Evolutionary conservation across 2,113 vertebrate genomes (phyloP).

Genomic region (Pithys albifrons): DNA sequence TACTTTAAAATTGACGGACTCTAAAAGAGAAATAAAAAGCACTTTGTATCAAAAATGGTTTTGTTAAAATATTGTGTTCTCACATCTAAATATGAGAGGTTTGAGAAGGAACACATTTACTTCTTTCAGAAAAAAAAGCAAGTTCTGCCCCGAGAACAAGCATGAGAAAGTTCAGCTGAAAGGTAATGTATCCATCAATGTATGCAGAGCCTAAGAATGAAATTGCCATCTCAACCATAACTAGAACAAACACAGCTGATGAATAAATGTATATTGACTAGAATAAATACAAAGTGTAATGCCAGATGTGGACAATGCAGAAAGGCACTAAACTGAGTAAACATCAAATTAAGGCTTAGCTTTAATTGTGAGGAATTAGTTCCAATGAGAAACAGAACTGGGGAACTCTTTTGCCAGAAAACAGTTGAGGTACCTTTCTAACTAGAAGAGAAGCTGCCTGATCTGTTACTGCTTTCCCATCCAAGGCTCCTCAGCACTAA

Average conservation of each 20-base stretch:
- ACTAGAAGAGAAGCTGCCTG: background rate
- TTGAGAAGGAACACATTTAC: background rate
- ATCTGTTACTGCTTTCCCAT: background rate
- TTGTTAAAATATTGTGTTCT: background rate
- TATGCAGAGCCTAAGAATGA: background rate
- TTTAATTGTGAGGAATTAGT: background rate
- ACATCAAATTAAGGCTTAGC: background rate
- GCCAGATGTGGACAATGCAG: background rate
- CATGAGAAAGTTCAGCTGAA: background rate
- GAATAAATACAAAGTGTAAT: conserved; percentile 1
- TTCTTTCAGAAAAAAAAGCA: background rate
- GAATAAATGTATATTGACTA: background rate
- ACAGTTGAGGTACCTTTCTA: background rate
- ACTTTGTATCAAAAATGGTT: background rate
- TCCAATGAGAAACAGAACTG: conserved; percentile 5
- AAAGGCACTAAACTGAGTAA: conserved; percentile 9
- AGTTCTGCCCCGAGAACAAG: background rate
- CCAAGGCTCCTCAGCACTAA: background rate
- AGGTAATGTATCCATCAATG: background rate
- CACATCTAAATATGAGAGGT: background rate
- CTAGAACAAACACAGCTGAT: background rate
- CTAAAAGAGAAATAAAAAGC: background rate
- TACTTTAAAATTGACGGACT: background rate
- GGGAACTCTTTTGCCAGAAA: background rate
- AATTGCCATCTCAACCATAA: background rate